phyloP scores from a whole-genome alignment of 1,140 invertebrate species.

The Eciton burchellii region DNA sequence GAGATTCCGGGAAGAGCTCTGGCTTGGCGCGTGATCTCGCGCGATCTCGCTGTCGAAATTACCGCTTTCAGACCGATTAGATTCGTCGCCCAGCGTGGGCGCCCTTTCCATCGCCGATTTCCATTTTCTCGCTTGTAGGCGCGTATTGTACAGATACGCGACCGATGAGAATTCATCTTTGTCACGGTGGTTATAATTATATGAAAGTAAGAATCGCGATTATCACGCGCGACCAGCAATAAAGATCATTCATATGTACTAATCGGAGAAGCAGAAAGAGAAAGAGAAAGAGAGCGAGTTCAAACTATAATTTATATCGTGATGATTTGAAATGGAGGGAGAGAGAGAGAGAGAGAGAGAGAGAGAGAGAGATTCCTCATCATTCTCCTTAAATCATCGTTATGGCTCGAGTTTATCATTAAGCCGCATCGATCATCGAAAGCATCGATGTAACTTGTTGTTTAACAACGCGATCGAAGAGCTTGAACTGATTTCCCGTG shows the following conservation, averaged over 20 bases:
- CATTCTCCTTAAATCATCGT: background rate
- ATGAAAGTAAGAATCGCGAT: background rate
- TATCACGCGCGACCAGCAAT: background rate
- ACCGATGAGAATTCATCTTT: slow-evolving; percentile 3
- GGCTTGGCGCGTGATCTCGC: slow-evolving; percentile 19
- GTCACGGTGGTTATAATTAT: background rate
- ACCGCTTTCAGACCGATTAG: slow-evolving; percentile 36
- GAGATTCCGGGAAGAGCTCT: slow-evolving; percentile 28
- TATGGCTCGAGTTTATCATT: background rate
- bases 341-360: too few relatives aligned
- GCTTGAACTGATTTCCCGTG: background rate
- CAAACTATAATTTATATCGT: slow-evolving; percentile 18
- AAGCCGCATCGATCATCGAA: background rate
- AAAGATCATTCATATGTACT: slow-evolving; percentile 1
- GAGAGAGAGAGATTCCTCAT: background rate
- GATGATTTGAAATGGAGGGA: background rate
- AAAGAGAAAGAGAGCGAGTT: too few relatives aligned
- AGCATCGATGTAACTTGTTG: background rate
- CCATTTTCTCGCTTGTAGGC: background rate
- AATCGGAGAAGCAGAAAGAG: background rate
- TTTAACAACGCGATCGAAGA: background rate
- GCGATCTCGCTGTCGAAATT: slow-evolving; percentile 39
- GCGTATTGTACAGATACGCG: background rate
- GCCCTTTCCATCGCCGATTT: slow-evolving; percentile 14
- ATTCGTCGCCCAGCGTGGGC: slow-evolving; percentile 8